Percentiles rank a stretch among this genome's conserved stretches.
These are phyloP conservation scores for Clarias gariepinus DNA, from an alignment of 2,113 vertebrate genomes.

Conservation along the genomic window DNA sequence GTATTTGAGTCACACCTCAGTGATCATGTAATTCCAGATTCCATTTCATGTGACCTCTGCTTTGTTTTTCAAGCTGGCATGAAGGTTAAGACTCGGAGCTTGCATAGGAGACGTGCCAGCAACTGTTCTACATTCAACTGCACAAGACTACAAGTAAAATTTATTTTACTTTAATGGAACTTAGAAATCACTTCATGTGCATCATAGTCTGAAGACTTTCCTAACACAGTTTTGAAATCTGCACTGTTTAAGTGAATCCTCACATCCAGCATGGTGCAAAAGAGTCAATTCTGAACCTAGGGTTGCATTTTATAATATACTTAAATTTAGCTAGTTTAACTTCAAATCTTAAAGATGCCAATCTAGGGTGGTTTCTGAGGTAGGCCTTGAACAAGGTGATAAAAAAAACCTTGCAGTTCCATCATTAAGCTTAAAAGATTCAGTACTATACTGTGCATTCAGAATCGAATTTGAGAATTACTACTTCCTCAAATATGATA, in stretches of 20 bases:
- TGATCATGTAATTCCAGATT: slow-evolving; percentile 10
- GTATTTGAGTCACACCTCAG: slow-evolving; percentile 31
- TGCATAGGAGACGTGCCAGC: neutral
- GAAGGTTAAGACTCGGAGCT: neutral
- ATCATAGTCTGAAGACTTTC: neutral
- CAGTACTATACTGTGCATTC: neutral
- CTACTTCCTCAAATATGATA: neutral
- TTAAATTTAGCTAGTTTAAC: neutral
- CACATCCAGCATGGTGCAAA: neutral
- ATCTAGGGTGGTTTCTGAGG: neutral
- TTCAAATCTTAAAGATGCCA: neutral
- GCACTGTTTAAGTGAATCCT: neutral
- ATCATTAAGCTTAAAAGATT: neutral
- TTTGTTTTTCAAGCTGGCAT: neutral
- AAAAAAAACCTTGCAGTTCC: neutral
- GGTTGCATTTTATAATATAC: neutral
- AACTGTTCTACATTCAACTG: neutral
- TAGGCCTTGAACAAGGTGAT: neutral
- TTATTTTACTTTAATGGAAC: neutral
- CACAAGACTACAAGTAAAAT: neutral
- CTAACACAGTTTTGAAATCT: neutral
- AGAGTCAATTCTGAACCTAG: neutral
- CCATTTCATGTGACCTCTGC: slow-evolving; percentile 25
- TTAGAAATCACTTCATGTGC: neutral
- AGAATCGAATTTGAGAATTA: neutral